Evolutionary conservation across 2,797 vertebrate species (phyloP), one percentile per base, ranked within the genome.

Genomic region (Carapus acus): DNA sequence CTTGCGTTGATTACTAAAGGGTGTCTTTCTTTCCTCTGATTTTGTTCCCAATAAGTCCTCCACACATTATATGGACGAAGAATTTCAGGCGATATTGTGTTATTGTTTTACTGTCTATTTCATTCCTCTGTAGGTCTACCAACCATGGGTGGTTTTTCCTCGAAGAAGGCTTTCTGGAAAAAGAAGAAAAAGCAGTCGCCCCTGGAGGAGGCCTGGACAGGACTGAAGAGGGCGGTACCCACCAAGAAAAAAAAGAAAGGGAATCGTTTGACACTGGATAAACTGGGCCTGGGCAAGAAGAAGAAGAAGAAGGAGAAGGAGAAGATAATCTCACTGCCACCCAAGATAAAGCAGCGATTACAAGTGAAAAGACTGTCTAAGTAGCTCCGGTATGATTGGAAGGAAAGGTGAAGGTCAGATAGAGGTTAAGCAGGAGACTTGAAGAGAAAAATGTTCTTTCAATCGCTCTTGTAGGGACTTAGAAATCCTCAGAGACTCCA

Each of bases 171-270:
- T 1, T 43, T 67, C 17, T 49, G 74, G 70, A 58, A 44, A 1
- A 76, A 55, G 66, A 80, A 73, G 43, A 73, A 76, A 54, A 62
- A 45, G 14, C 18, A 56, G 39, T 67, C 74, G 0, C 55, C 73
- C 29, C 1, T 73, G 23, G 14, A 36, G 4, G 75, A 40, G 2
- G 23, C 73, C 42, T 80, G 76, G 52, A 37, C 15, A 1, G 23
- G 46, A 14, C 69, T 85, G 45, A 68, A 22, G 62, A 49, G 54
- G 67, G 74, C 54, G 33, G 55, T 80, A 15, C 73, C 58, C 5
- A 15, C 3, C 1, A 79, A 71, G 49, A 81, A 74, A 66, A 52
- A 1, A 19, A 81, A 36, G 44, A 74, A 45, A 47, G 69, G 56
- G 27, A 49, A 33, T 0, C 1, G 34, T n/a, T n/a, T 34, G 8